A percentile compares a stretch with the other conserved stretches of the same genome.
phyloP scores from a whole-genome alignment of 37 sponge, comb jelly and placozoan species.

The Spongia lamella region DNA sequence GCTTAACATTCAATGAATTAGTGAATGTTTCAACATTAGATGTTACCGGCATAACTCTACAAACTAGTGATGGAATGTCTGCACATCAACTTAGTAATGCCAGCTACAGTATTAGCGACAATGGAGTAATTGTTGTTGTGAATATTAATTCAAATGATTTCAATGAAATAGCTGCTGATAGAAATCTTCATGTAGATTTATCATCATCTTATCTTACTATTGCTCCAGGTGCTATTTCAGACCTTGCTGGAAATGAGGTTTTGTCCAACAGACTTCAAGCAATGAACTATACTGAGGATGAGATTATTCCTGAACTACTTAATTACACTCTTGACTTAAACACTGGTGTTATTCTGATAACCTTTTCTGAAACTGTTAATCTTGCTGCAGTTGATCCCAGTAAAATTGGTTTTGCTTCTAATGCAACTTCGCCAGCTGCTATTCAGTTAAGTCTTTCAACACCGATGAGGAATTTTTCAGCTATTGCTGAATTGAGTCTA shows the following conservation, averaged over 20 bases:
- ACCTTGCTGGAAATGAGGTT: slow-evolving; percentile 57
- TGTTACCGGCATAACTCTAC: slow-evolving; percentile 53
- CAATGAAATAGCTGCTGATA: slow-evolving; percentile 57
- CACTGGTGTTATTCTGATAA: slow-evolving; percentile 53
- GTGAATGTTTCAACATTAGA: slow-evolving; percentile 68
- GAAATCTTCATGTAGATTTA: slow-evolving; percentile 25
- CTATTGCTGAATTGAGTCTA: slow-evolving; percentile 36
- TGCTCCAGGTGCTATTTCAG: slow-evolving; percentile 28
- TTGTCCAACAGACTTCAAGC: slow-evolving; percentile 29
- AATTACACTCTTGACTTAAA: slow-evolving; percentile 62
- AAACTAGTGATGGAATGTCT: slow-evolving; percentile 58
- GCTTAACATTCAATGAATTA: slow-evolving; percentile 75
- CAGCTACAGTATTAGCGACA: slow-evolving; percentile 45
- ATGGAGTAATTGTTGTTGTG: slow-evolving; percentile 53
- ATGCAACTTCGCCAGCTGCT: background rate
- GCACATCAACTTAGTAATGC: slow-evolving; percentile 26
- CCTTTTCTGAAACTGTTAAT: slow-evolving; percentile 79
- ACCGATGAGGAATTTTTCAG: slow-evolving; percentile 44
- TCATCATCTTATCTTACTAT: slow-evolving; percentile 51
- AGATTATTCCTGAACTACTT: slow-evolving; percentile 40
- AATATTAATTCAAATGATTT: slow-evolving; percentile 54
- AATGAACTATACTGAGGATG: slow-evolving; percentile 46
- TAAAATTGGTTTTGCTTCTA: slow-evolving; percentile 54
- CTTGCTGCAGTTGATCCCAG: slow-evolving; percentile 50
- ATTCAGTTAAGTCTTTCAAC: slow-evolving; percentile 65